Evolutionary conservation across 2,797 vertebrate species (phyloP).

Genomic region (Tenualosa thibaudeaui): DNA sequence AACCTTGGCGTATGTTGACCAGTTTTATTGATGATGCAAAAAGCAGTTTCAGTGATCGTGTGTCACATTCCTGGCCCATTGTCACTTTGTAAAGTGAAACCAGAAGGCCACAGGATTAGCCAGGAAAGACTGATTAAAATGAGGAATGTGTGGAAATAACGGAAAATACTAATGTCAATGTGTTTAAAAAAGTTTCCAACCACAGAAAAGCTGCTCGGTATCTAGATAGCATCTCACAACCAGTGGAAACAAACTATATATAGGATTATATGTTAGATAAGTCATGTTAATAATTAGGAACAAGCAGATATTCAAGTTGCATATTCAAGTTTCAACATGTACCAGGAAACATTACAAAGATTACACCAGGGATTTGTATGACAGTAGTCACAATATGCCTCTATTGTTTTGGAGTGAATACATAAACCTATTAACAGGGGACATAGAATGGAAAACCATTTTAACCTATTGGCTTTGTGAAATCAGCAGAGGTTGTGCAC

Average conservation of each 20-base stretch:
- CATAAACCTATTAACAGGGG: not conserved
- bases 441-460: too few relatives aligned
- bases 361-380: not conserved
- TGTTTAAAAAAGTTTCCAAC: not conserved
- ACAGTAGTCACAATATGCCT: not conserved
- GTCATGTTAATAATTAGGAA: not conserved
- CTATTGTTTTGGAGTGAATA: not conserved
- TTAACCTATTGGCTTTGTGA: too few relatives aligned
- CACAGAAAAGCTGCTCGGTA: not conserved
- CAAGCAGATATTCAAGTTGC: not conserved
- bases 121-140: not conserved
- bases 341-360: not conserved
- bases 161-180: not conserved
- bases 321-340: not conserved
- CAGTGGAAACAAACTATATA: not conserved
- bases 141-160: not conserved
- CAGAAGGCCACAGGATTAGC: not conserved
- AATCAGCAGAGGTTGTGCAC: too few relatives aligned
- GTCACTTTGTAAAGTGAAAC: slow-evolving; percentile 7
- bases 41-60: not conserved
- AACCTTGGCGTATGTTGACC: not conserved
- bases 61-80: slow-evolving; percentile 16
- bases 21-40: slow-evolving; percentile 9
- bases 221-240: not conserved
- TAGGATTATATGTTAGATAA: not conserved